Percentiles rank a stretch among this genome's conserved stretches.
These are phyloP conservation scores for Theocolax elegans DNA, from an alignment of 1,140 invertebrate genomes.

Conservation along the genomic window DNA sequence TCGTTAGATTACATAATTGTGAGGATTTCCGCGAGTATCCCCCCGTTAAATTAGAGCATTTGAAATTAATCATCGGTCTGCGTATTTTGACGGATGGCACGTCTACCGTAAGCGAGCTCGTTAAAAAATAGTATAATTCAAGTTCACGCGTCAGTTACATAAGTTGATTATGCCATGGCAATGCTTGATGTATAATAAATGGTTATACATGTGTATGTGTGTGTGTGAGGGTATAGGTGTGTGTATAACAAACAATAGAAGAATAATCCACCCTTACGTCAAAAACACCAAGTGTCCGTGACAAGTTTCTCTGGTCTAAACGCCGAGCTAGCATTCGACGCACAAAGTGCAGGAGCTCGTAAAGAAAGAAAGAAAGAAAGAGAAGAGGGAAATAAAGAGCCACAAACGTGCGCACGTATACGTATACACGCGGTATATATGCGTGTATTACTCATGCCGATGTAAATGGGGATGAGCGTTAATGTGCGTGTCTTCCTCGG, in stretches of 20 bases:
- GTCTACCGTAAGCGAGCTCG: neutral
- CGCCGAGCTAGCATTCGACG: neutral
- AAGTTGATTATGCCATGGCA: neutral
- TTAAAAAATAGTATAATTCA: slow-evolving; percentile 20
- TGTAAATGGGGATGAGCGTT: neutral
- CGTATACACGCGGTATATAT: too few relatives aligned
- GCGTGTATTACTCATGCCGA: neutral
- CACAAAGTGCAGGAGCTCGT: neutral
- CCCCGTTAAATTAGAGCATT: too few relatives aligned
- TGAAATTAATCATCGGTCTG: neutral
- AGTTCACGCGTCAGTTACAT: neutral
- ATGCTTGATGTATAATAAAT: too few relatives aligned
- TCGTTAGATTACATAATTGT: too few relatives aligned
- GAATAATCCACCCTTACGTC: neutral
- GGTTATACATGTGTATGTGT: too few relatives aligned
- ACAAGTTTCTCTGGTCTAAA: neutral
- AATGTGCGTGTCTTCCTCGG: neutral
- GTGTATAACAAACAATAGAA: neutral
- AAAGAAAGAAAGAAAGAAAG: too few relatives aligned
- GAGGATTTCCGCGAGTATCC: too few relatives aligned
- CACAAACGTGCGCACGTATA: neutral
- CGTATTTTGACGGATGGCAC: neutral
- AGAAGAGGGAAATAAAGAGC: too few relatives aligned
- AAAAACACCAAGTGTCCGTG: neutral
- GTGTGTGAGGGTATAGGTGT: too few relatives aligned